Evolutionary conservation across 2,113 vertebrate species (phyloP).

Genomic region (Ochotona princeps): DNA sequence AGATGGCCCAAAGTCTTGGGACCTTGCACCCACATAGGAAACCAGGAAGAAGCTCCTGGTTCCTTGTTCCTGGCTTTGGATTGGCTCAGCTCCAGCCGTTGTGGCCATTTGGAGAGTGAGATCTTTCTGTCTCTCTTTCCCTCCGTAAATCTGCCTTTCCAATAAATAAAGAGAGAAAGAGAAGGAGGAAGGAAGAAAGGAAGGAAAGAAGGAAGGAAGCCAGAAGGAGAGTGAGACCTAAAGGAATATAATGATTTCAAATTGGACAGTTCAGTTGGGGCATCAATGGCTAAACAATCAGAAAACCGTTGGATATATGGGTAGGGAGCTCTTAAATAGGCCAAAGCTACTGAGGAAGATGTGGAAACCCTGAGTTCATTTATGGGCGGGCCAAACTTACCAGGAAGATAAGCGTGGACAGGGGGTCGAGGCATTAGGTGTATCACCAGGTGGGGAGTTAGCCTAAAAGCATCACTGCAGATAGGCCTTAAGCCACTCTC

Average conservation of each 20-base stretch:
- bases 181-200: too few relatives aligned
- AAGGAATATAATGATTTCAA: background rate
- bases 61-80: too few relatives aligned
- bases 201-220: background rate
- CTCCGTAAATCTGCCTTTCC: too few relatives aligned
- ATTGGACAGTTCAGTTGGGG: background rate
- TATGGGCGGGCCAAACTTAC: background rate
- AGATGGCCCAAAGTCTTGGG: too few relatives aligned
- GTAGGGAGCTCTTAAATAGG: background rate
- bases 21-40: too few relatives aligned
- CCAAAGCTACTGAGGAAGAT: background rate
- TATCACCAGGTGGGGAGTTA: background rate
- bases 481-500: background rate
- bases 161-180: too few relatives aligned
- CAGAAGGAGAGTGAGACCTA: too few relatives aligned
- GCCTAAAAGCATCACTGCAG: background rate
- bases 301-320: background rate
- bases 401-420: background rate
- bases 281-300: background rate
- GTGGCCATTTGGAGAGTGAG: too few relatives aligned
- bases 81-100: too few relatives aligned
- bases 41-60: too few relatives aligned
- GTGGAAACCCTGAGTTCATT: background rate
- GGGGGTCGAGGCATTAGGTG: background rate
- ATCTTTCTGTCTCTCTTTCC: too few relatives aligned